Evolutionary conservation across 2,113 vertebrate genomes (phyloP), one percentile per base, ranked within the genome.

Genomic region (Trachemys scripta): DNA sequence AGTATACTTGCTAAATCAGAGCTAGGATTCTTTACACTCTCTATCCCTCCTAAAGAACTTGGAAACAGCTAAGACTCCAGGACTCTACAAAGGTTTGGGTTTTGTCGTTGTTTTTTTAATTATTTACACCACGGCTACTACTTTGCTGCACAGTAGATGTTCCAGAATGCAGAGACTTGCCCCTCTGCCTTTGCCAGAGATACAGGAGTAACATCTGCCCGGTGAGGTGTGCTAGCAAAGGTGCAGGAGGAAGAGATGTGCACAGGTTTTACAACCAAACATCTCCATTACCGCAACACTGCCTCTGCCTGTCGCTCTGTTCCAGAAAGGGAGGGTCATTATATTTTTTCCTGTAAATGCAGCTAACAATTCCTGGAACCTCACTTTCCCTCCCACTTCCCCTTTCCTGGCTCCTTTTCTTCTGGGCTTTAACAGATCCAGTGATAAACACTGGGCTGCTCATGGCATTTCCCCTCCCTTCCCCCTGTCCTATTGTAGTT

Each of bases 311-410:
- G 29, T 25, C 87, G 19, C 62, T 85, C 38, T 94, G 65, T 54
- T 87, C 10, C 62, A 78, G 11, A 95, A 94, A 87, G 85, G 81
- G 31, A 94, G 81, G 83, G 38, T 42, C 53, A 11, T 85, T 45
- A 51, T 94, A 53, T 90, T 97, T 94, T 94, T 96, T 97, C 96
- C 96, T 96, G 82, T 92, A n/a, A 20, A 65, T 31, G 12, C 22
- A 80, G 47, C 56, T 85, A 95, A 97, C 96, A 97, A 97, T 97
- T 93, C 95, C 92, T 93, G 97, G 95, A 97, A 96, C 69, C 8
- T 13, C 22, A 79, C 31, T 8, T 90, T 92, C 79, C 93, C 96
- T 94, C 96, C 94, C 89, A 84, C 86, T 96, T 97, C 38, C n/a
- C n/a, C 69, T 92, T 96, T 97, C 93, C 96, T 94, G 94, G 19